These are phyloP conservation scores for Beaufortia kweichowensis DNA, from an alignment of 2,113 vertebrate genomes.

Conservation along the genomic window DNA sequence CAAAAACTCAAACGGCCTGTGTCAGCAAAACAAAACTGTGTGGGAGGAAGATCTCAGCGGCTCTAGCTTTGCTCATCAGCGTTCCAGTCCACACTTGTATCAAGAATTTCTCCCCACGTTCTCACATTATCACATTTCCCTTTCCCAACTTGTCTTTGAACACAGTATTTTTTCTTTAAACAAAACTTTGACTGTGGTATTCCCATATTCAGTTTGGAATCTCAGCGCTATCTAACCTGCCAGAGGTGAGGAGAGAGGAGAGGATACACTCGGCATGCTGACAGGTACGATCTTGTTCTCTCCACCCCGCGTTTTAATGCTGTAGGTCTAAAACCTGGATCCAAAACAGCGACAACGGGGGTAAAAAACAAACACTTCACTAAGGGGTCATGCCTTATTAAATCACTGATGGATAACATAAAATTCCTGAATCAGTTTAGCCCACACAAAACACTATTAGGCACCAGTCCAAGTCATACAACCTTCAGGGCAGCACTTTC, in stretches of 20 bases:
- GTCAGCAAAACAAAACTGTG: constrained; percentile 26
- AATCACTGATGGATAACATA: constrained; percentile 54
- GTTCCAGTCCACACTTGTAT: constrained; percentile 61
- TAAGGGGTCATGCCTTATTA: constrained; percentile 53
- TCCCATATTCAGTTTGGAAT: constrained; percentile 71
- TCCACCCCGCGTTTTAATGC: constrained; percentile 63
- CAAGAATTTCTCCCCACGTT: constrained; percentile 41
- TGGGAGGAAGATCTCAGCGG: constrained; percentile 52
- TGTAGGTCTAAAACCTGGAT: constrained; percentile 46
- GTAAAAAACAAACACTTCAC: constrained; percentile 64
- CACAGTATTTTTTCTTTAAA: constrained; percentile 60
- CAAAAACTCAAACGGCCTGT: constrained; percentile 40
- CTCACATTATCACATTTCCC: constrained; percentile 43
- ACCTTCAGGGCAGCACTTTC: constrained; percentile 18
- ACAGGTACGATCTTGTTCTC: constrained; percentile 77
- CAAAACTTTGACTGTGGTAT: constrained; percentile 61
- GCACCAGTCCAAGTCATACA: neutral
- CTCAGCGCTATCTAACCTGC: constrained; percentile 75
- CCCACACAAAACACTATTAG: constrained; percentile 6
- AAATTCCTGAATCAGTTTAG: constrained; percentile 45
- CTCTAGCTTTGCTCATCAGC: constrained; percentile 52
- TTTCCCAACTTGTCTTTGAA: constrained; percentile 51
- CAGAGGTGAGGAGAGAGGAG: constrained; percentile 71
- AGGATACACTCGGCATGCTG: constrained; percentile 63
- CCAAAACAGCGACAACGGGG: constrained; percentile 43